These are phyloP conservation scores for Euphysa ruthae DNA, from an alignment of 30 jellyfish, hydroid and myxozoan species.

Conservation along the genomic window DNA sequence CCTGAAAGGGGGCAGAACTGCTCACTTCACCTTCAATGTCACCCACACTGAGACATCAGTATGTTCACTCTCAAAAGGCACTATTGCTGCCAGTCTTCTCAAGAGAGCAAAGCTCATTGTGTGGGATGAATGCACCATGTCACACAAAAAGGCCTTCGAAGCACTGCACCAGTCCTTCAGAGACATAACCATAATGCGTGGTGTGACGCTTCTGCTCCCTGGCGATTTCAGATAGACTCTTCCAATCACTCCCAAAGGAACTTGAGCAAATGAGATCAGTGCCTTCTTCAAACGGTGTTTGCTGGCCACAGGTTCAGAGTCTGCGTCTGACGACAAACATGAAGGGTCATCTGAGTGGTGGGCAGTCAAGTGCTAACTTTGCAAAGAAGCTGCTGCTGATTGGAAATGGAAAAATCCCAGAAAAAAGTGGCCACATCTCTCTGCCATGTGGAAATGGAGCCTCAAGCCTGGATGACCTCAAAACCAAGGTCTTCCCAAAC, in stretches of 20 bases:
- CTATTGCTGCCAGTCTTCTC: conserved; percentile 18
- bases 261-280: conserved; percentile 29
- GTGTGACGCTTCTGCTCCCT: conserved; percentile 16
- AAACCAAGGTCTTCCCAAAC: too few species aligned
- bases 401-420: neutral
- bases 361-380: neutral
- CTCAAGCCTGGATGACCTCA: too few species aligned
- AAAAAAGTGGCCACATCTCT: too few species aligned
- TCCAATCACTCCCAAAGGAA: conserved; percentile 49
- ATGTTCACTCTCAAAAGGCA: neutral
- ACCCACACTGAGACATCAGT: conserved; percentile 14
- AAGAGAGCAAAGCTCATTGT: conserved; percentile 10
- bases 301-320: conserved; percentile 13
- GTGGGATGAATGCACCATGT: conserved; percentile 42
- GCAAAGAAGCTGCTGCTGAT: neutral
- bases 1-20: conserved; percentile 55
- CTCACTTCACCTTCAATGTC: conserved; percentile 29
- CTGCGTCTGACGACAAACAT: neutral
- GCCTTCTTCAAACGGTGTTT: conserved; percentile 19
- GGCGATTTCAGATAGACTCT: conserved; percentile 56
- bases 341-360: neutral
- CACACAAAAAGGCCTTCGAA: conserved; percentile 37
- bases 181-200: conserved; percentile 33
- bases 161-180: conserved; percentile 30
- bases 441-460: too few species aligned